These are phyloP conservation scores for Hydrolagus colliei DNA, from an alignment of 2,797 vertebrate genomes.

Conservation along the genomic window DNA sequence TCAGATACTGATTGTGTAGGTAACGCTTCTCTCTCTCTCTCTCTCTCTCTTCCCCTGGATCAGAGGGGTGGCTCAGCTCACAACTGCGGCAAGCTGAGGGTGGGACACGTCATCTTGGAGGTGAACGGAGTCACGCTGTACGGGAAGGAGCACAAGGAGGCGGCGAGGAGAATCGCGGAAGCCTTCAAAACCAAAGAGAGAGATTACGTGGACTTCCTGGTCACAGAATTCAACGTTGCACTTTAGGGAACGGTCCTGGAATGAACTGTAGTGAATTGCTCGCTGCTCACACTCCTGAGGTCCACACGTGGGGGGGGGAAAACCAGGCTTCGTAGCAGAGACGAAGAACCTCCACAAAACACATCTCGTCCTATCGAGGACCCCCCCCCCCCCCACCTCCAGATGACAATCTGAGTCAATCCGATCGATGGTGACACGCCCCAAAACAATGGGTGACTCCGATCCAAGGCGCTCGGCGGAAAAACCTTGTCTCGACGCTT, in stretches of 20 bases:
- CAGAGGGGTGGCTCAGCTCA: constrained; percentile 86
- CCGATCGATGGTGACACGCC: not conserved
- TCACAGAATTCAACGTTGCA: constrained; percentile 90
- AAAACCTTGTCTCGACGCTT: not conserved
- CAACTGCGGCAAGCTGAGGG: constrained; percentile 87
- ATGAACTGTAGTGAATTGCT: not conserved
- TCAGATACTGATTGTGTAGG: no score
- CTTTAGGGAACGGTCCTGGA: constrained; percentile 55
- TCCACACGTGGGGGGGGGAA: no score
- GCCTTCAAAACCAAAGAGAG: constrained; percentile 94
- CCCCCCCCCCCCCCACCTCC: no score
- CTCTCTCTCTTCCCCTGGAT: constrained; percentile 8
- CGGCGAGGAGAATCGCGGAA: constrained; percentile 86
- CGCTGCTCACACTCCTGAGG: not conserved
- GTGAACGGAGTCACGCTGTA: constrained; percentile 78
- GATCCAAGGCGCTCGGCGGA: not conserved
- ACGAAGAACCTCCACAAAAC: not conserved
- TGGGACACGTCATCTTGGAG: constrained; percentile 94
- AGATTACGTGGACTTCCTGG: constrained; percentile 86
- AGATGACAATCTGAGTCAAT: no score
- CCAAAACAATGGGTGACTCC: not conserved
- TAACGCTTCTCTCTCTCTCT: no score
- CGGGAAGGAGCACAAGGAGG: constrained; percentile 84
- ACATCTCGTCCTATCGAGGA: not conserved
- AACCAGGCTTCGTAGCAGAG: not conserved